Evolutionary conservation across 2,797 vertebrate species (phyloP), one percentile per base, ranked within the genome.

Genomic region (Channa striata): DNA sequence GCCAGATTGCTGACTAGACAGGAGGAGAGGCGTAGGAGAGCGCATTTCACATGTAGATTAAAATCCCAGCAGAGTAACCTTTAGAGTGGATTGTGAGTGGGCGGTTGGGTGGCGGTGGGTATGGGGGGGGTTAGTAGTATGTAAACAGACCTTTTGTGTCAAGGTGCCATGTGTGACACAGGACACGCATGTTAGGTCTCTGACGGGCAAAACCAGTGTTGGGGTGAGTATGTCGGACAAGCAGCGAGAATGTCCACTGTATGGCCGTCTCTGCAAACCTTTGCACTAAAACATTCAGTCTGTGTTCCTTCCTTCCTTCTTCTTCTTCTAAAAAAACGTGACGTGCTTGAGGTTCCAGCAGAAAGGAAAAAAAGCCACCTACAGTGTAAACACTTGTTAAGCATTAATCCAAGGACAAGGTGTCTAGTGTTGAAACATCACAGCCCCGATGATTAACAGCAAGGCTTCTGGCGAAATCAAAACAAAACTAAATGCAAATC

Each of bases 21-120:
- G 79, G 87, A 91, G 84, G 77, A 59, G 81, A 81, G 77, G 82
- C 77, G 68, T 74, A 59, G 75, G 67, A 85, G 82, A 88, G 86
- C 87, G 80, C 91, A 92, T 95, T 91, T 91, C 89, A 92, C 91
- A 93, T 93, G 93, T 84, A 94, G 92, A 93, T 94, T 93, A 93
- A 91, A 93, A 90, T 85, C 87, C 72, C 44, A 54, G 72, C 79
- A 68, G 78, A 75, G 84, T 93, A 92, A 92, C 92, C 92, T 92
- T 91, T 91, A 85, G 78, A 40, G 42, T 65, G 66, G 69, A 65
- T 46, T 80, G 68, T 50, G 68, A 62, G 80, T 80, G 69, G 74
- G 82, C 7, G 68, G 68, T 37, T 62, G 61, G 61, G 36, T 54
- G 56, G 50, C 4, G 21, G 13, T 1, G 16, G 1, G 16, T 14